phyloP scores from a whole-genome alignment of 2,113 vertebrate species.

The Chamaetylas fuelleborni region DNA sequence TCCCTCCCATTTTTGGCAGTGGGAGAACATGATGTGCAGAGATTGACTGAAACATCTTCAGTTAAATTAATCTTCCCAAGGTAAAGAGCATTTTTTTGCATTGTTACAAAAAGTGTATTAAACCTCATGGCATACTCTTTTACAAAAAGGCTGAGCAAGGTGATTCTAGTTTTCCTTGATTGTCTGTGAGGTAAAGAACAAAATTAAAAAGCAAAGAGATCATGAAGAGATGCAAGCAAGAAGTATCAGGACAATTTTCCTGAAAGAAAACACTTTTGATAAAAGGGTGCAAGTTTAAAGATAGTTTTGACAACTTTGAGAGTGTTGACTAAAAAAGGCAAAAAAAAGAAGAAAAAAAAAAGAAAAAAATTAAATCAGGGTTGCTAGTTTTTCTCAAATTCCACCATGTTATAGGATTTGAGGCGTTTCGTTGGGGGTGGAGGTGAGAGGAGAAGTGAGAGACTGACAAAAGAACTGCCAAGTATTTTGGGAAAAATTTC shows the following conservation, averaged over 20 bases:
- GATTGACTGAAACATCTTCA: background rate
- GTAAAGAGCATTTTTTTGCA: background rate
- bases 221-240: background rate
- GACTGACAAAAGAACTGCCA: background rate
- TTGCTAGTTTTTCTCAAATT: background rate
- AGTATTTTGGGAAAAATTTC: background rate
- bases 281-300: background rate
- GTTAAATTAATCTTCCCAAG: background rate
- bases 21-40: background rate
- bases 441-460: background rate
- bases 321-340: background rate
- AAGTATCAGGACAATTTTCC: background rate
- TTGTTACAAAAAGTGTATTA: background rate
- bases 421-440: fast-evolving
- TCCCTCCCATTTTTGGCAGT: background rate
- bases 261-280: background rate
- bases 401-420: background rate
- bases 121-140: background rate
- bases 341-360: background rate
- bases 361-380: fast-evolving
- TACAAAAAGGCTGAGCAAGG: background rate
- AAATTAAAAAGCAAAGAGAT: background rate
- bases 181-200: background rate
- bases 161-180: background rate
- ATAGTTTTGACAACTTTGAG: background rate